phyloP scores from a whole-genome alignment of 2,797 vertebrate species.

The Odontamblyopus rebecca region DNA sequence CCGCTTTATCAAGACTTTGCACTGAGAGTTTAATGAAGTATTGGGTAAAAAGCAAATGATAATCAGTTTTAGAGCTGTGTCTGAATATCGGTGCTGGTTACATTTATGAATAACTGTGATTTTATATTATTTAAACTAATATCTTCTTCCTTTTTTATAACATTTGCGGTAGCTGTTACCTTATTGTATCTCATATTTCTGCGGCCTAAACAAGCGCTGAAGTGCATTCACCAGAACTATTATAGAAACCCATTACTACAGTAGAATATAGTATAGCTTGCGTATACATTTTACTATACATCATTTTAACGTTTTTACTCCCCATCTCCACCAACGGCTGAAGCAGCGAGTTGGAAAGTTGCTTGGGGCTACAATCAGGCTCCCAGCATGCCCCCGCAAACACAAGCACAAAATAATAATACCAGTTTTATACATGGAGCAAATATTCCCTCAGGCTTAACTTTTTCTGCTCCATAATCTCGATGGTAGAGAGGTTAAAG shows the following conservation, averaged over 20 bases:
- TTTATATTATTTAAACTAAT: too few species aligned
- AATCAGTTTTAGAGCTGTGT: too few species aligned
- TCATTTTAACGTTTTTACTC: conserved; percentile 26
- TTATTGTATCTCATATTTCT: conserved; percentile 5
- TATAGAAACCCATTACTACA: conserved; percentile 51
- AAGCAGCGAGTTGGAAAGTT: conserved; percentile 21
- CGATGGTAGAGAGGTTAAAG: conserved; percentile 12
- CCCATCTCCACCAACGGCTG: conserved; percentile 22
- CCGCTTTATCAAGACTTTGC: neutral
- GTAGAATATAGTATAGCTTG: conserved; percentile 15
- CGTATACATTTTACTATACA: conserved; percentile 15
- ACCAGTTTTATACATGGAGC: conserved; percentile 38
- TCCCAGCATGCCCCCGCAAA: conserved; percentile 33
- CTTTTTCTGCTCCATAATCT: conserved; percentile 13
- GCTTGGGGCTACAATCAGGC: conserved; percentile 41
- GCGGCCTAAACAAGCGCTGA: conserved; percentile 30
- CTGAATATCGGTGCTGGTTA: too few species aligned
- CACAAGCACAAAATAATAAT: conserved; percentile 37
- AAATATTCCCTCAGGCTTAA: conserved; percentile 16
- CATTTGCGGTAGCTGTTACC: neutral
- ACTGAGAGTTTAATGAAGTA: too few species aligned
- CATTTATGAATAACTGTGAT: too few species aligned
- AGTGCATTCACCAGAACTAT: conserved; percentile 27
- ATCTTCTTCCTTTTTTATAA: too few species aligned
- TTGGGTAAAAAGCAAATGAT: too few species aligned